phyloP scores from a whole-genome alignment of 2,113 vertebrate species.

The Oncorhynchus kisutch region DNA sequence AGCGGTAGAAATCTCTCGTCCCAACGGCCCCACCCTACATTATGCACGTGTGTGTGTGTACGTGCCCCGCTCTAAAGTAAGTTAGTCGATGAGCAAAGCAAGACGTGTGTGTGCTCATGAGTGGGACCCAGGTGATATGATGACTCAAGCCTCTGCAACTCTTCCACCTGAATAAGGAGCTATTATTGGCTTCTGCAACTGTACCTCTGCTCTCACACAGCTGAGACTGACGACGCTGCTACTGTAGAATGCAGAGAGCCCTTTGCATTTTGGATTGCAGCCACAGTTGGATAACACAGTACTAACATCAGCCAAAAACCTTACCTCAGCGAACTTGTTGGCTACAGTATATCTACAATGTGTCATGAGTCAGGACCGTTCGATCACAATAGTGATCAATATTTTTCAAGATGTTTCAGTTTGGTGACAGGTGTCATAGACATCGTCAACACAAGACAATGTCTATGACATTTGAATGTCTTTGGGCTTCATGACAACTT shows the following conservation, averaged over 20 bases:
- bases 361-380: neutral
- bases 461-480: too few species aligned
- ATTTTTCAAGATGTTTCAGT: too few species aligned
- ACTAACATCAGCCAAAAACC: neutral
- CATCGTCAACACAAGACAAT: too few species aligned
- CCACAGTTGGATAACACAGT: neutral
- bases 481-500: too few species aligned
- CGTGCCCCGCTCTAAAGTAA: neutral
- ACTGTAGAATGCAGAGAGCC: neutral
- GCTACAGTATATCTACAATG: neutral
- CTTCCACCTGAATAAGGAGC: neutral
- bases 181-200: neutral
- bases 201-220: neutral
- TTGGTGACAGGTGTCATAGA: too few species aligned
- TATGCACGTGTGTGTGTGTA: too few species aligned
- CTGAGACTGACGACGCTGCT: neutral
- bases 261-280: neutral
- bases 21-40: too few species aligned
- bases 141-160: slow-evolving; percentile 11
- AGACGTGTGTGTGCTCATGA: neutral
- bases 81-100: neutral
- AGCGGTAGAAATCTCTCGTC: too few species aligned
- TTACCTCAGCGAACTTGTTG: neutral
- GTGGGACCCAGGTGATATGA: slow-evolving; percentile 8
- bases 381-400: neutral